A percentile compares a stretch with the other conserved stretches of the same genome.
Conservation (phyloP, 37 sponge, comb jelly and placozoan genomes). For the Hormiphora californensis region DNA sequence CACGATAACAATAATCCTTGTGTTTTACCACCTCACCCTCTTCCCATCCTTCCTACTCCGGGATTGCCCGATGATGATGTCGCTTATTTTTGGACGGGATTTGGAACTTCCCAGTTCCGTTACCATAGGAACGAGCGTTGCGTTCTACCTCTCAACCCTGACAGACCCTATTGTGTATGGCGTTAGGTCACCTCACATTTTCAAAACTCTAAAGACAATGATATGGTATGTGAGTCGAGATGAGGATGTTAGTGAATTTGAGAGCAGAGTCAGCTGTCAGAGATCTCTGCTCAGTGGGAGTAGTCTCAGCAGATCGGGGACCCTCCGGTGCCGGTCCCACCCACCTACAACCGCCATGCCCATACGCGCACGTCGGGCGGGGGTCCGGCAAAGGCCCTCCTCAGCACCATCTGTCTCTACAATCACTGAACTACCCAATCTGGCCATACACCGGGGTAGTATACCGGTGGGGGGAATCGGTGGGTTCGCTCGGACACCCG, state of each 20-base stretch:
- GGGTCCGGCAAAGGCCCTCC: too few species aligned
- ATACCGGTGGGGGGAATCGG: too few species aligned
- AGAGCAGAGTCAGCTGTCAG: background rate
- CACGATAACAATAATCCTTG: slow-evolving; percentile 5
- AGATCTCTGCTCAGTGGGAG: too few species aligned
- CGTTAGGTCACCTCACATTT: background rate
- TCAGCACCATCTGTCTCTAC: too few species aligned
- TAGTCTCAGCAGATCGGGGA: too few species aligned
- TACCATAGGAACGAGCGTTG: background rate
- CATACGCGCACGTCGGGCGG: too few species aligned
- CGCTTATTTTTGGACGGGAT: background rate
- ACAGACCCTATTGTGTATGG: slow-evolving; percentile 9
- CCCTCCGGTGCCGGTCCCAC: too few species aligned
- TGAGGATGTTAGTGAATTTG: background rate
- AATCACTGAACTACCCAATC: too few species aligned
- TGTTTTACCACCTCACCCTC: background rate
- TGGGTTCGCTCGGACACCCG: too few species aligned
- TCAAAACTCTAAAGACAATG: background rate
- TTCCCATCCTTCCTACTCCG: background rate
- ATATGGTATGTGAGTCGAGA: background rate
- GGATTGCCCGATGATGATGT: background rate
- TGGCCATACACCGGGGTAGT: too few species aligned
- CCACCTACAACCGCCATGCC: too few species aligned
- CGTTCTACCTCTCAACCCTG: background rate
- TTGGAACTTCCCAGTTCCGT: background rate